Base-by-base conservation (phyloP, 2,113 vertebrate species). In the Hypanus sabinus region DNA sequence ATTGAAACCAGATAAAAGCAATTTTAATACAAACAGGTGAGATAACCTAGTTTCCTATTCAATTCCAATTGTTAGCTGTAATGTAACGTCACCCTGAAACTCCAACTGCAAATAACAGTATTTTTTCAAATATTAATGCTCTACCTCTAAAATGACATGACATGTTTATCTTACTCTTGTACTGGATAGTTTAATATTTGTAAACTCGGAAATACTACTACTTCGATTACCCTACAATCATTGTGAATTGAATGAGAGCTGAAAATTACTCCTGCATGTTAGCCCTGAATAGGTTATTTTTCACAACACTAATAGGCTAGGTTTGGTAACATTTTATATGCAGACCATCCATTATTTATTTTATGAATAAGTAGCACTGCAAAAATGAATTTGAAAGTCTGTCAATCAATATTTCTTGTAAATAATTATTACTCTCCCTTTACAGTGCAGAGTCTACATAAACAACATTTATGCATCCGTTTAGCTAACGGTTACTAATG, bases 101-200 rank as follows among this genome's bases (percentile, higher is more conserved):
- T 68, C 62, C 88, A 96, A 94, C 95, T 95, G 94, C 94, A 96
- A 79, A 95, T 95, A 94, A 94, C 95, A 95, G 95, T 94, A 95
- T 96, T 95, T 96, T 95, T 96, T 30, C 68, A 93, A 93, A 30
- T 93, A 55, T 73, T 93, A 24, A 27, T 46, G 8, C 33, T 14
- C 12, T 73, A 55, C 38, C 73, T 93, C 90, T 27, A 73, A 70
- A 38, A 38, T 71, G 38, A 71, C 38, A 38, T 9, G 36, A 20
- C 33, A 46, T 20, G 20, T 14, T 1, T 14, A 73, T 93, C 33
- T 46, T 46, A 46, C 14, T 12, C 85, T 73, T 73, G 24, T 46
- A 38, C 46, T 93, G 22, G 38, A 68, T 27, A 73, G 90, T 22
- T 46, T 11, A 18, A 70, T 68, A 65, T 70, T 38, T 90, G 36